Evolutionary conservation across 2,888 invertebrate species (phyloP).

Genomic region (Pterobdella sp.): DNA sequence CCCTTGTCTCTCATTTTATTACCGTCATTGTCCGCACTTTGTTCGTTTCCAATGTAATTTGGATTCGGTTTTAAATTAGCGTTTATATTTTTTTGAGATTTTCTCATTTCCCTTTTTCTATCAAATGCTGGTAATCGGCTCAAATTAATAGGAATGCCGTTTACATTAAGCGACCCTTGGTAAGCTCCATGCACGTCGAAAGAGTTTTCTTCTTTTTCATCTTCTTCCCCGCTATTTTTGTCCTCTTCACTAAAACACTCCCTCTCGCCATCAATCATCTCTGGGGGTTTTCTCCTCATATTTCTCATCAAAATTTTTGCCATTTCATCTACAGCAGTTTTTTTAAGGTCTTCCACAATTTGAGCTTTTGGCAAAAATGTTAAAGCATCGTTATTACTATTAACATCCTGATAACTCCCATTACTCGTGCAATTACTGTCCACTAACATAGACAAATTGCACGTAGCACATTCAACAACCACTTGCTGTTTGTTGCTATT

Average conservation of each 20-base stretch:
- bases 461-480: no score
- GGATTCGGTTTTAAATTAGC: neutral
- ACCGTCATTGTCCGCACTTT: neutral
- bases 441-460: no score
- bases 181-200: neutral
- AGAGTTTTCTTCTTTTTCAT: neutral
- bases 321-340: constrained; percentile 27
- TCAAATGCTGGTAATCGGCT: no score
- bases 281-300: constrained; percentile 7
- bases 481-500: no score
- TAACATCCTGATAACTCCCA: neutral
- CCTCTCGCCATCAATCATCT: neutral
- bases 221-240: neutral
- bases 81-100: neutral
- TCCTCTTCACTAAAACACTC: neutral
- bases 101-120: neutral
- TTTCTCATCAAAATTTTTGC: constrained; percentile 20
- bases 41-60: neutral
- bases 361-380: neutral
- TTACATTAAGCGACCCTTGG: no score
- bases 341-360: neutral
- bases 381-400: neutral
- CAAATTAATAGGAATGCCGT: no score
- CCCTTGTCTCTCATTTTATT: neutral
- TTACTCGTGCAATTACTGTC: neutral